Base-by-base conservation (phyloP, 1,140 invertebrate genomes). In the Chelonus insularis region DNA sequence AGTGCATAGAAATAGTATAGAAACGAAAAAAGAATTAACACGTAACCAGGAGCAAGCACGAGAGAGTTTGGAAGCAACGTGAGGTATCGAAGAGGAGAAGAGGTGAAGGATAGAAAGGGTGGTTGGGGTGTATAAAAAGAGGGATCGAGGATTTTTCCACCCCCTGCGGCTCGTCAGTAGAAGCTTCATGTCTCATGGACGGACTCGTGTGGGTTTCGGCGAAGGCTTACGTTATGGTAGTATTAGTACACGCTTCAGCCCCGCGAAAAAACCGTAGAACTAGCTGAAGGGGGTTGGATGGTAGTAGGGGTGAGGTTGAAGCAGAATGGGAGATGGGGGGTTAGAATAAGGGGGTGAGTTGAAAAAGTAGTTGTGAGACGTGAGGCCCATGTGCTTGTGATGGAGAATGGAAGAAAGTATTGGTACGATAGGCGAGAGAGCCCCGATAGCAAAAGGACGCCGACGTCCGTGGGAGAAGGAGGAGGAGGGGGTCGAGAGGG, bases 371-470 rank as follows among this genome's bases (percentile, higher is more conserved):
- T 9, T n/a, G 20, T 21, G 9, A 21, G 9, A 55, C 16, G 48
- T 45, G 48, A 29, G 29, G 18, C 36, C 11, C 36, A 29, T 50
- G 41, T 50, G 25, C 34, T 18, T 36, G 43, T 16, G 20, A 51
- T 21, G 34, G 43, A 39, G 37, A 34, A 54, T 20, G 59, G 52
- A 16, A 45, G 18, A 60, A 55, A 32, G 51, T 61, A 61, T 61
- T 55, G 59, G 60, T 52, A 59, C 50, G 58, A 66, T 61, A 63
- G 62, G 47, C 51, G 52, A 56, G 60, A 45, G 55, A 57, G 41
- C 57, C 37, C 51, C 60, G 52, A 66, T 66, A 63, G 65, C 50
- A 67, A 66, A 69, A 64, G 60, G 50, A 66, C 64, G 47, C 59
- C 56, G 48, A 55, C 60, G 61, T 43, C 55, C 52, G 60, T 52